Conservation (phyloP, 1,140 invertebrate genomes). For the Maconellicoccus hirsutus region DNA sequence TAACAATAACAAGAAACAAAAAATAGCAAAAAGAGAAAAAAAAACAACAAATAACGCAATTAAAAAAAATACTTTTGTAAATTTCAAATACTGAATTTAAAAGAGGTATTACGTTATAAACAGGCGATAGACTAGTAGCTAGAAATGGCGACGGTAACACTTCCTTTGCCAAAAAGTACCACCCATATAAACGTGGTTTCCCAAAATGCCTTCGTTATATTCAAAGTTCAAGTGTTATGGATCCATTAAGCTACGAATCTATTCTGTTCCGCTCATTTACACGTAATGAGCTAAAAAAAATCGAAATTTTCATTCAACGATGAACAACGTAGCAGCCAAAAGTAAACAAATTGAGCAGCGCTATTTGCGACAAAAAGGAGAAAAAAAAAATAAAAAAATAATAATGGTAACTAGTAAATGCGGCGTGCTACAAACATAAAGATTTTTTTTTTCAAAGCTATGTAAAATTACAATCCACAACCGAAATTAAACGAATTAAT, state of each 20-base stretch:
- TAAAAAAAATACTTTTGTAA: neutral
- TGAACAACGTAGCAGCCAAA: constrained; percentile 12
- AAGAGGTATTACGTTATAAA: neutral
- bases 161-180: neutral
- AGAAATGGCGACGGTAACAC: neutral
- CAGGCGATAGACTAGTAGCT: constrained; percentile 1
- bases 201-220: neutral
- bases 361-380: neutral
- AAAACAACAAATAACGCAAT: neutral
- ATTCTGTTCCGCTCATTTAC: neutral
- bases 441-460: neutral
- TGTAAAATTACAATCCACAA: constrained; percentile 9
- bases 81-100: neutral
- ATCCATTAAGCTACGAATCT: neutral
- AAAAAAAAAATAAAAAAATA: constrained; percentile 12
- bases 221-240: neutral
- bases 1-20: neutral
- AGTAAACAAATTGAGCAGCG: constrained; percentile 15
- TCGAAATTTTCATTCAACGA: neutral
- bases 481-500: neutral
- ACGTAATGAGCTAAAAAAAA: neutral
- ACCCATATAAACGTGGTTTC: neutral
- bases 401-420: constrained; percentile 21
- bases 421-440: constrained; percentile 17
- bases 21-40: neutral